A percentile compares a stretch with the other conserved stretches of the same genome.
phyloP scores from a whole-genome alignment of 2,113 vertebrate genomes.

The Vimba vimba region DNA sequence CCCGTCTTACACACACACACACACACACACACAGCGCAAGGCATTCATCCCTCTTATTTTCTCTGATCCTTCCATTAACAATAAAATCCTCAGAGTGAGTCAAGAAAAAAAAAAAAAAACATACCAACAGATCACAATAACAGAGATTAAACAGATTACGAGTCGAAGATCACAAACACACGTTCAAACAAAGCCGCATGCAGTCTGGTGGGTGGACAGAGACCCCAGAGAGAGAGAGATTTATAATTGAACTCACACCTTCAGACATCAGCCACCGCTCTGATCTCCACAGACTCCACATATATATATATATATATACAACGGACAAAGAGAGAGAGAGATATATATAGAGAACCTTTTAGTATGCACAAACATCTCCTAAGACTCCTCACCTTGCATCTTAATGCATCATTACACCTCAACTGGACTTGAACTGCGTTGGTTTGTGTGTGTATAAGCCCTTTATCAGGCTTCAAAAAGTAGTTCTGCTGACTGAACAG shows the following conservation, averaged over 20 bases:
- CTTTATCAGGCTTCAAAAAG: slow-evolving; percentile 26
- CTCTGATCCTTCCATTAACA: slow-evolving; percentile 21
- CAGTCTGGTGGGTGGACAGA: background rate
- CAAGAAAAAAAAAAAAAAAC: background rate
- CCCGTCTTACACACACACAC: background rate
- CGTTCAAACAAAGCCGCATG: background rate
- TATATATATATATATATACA: background rate
- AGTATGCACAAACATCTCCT: background rate
- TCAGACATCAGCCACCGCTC: background rate
- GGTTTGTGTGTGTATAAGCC: slow-evolving; percentile 25
- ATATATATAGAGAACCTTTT: too few species aligned
- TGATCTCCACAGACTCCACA: background rate
- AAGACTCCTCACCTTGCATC: slow-evolving; percentile 5
- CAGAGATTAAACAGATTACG: slow-evolving; percentile 23
- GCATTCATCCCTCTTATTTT: background rate
- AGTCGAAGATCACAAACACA: slow-evolving; percentile 9
- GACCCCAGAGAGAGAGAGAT: background rate
- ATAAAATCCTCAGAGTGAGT: background rate
- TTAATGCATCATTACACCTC: slow-evolving; percentile 9
- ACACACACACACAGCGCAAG: background rate
- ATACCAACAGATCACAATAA: slow-evolving; percentile 12
- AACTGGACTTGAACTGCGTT: slow-evolving; percentile 12
- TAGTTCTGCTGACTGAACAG: slow-evolving; percentile 44
- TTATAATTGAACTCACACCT: slow-evolving; percentile 2
- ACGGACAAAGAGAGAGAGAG: too few species aligned